phyloP scores from a whole-genome alignment of 2,888 invertebrate species.

The Archaeoteleia sp. region DNA sequence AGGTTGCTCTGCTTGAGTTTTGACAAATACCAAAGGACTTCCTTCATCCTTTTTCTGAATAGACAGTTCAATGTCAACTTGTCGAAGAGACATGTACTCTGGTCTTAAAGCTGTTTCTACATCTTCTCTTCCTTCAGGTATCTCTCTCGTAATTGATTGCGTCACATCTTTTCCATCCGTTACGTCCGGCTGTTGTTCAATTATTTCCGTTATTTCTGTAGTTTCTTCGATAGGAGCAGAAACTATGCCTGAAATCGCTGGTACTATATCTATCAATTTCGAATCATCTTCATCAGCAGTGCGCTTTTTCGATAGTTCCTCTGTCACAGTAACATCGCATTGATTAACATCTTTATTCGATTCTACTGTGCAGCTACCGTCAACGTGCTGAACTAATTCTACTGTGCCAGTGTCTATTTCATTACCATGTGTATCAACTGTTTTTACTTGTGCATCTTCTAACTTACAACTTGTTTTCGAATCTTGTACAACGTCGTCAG shows the following conservation, averaged over 20 bases:
- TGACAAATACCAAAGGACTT: conserved; percentile 63
- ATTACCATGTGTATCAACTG: conserved; percentile 61
- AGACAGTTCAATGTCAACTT: conserved; percentile 68
- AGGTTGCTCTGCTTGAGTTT: conserved; percentile 62
- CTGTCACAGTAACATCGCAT: conserved; percentile 49
- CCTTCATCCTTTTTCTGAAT: conserved; percentile 61
- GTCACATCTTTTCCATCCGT: conserved; percentile 3
- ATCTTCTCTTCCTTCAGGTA: conserved; percentile 14
- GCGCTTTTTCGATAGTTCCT: conserved; percentile 38
- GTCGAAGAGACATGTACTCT: conserved; percentile 58
- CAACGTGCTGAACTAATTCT: conserved; percentile 72
- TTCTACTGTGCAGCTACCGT: conserved; percentile 69
- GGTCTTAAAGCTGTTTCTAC: conserved; percentile 53
- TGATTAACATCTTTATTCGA: conserved; percentile 56
- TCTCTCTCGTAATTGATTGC: conserved; percentile 14
- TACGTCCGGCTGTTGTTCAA: conserved; percentile 9
- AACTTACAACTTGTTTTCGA: conserved; percentile 68
- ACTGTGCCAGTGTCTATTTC: conserved; percentile 71
- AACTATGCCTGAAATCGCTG: not conserved
- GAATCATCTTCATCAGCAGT: conserved; percentile 17
- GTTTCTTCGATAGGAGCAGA: not conserved
- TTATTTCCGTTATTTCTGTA: not conserved
- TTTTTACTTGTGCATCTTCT: conserved; percentile 65
- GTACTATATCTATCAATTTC: conserved; percentile 2
- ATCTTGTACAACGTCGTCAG: conserved; percentile 62